phyloP scores from a whole-genome alignment of 1,140 invertebrate genomes.

The Tetramorium parvispinum region DNA sequence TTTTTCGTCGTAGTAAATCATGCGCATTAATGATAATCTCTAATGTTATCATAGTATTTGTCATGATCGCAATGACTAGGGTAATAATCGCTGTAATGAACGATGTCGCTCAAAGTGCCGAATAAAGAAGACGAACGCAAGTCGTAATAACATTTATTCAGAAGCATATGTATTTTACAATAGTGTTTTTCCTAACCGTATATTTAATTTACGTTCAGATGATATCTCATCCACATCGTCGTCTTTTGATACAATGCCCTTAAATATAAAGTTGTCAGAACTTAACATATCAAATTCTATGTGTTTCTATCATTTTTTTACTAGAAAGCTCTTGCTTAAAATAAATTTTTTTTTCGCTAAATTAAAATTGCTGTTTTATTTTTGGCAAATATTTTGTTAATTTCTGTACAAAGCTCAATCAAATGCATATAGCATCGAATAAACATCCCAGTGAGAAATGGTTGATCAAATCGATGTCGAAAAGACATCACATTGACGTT shows the following conservation, averaged over 20 bases:
- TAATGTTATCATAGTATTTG: slow-evolving; percentile 42
- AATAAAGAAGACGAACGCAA: slow-evolving; percentile 63
- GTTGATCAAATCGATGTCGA: no score
- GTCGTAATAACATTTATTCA: slow-evolving; percentile 41
- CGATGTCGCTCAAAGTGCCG: slow-evolving; percentile 68
- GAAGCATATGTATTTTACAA: slow-evolving; percentile 6
- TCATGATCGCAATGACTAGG: slow-evolving; percentile 20
- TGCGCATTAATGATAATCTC: slow-evolving; percentile 39
- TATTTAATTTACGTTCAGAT: background rate
- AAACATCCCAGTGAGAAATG: no score
- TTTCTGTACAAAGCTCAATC: background rate
- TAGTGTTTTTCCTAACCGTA: background rate
- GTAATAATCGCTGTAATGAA: slow-evolving; percentile 58
- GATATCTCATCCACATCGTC: background rate
- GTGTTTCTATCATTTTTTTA: background rate
- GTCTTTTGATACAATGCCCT: background rate
- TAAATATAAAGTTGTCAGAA: background rate
- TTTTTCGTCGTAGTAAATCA: slow-evolving; percentile 33
- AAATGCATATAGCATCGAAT: no score
- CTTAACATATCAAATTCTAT: background rate
- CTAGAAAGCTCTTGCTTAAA: background rate
- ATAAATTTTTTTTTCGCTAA: background rate
- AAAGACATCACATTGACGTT: no score
- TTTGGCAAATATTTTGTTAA: background rate
- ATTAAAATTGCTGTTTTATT: slow-evolving; percentile 3